Evolutionary conservation across 2,797 vertebrate genomes (phyloP).

Genomic region (Arnoldichthys spilopterus): DNA sequence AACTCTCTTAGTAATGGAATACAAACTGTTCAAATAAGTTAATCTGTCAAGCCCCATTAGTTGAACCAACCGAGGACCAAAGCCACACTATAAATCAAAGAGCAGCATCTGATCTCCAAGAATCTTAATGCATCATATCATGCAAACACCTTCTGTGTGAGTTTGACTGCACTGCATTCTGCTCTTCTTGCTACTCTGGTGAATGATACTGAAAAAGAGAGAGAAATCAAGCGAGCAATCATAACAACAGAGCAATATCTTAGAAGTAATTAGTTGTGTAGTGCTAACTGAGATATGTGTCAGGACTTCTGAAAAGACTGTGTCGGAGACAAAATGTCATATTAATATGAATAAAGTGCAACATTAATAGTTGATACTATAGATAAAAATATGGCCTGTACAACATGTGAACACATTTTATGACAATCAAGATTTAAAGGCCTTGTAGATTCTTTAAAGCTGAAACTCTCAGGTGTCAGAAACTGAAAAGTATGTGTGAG

Average conservation of each 20-base stretch:
- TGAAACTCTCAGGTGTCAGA: background rate
- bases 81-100: conserved; percentile 61
- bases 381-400: background rate
- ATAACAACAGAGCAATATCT: conserved; percentile 18
- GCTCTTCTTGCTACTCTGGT: conserved; percentile 15
- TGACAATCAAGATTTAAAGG: background rate
- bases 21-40: conserved; percentile 52
- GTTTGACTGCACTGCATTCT: conserved; percentile 33
- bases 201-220: conserved; percentile 24
- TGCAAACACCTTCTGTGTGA: conserved; percentile 53
- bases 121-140: conserved; percentile 57
- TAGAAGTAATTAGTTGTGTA: conserved; percentile 21
- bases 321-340: background rate
- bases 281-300: background rate
- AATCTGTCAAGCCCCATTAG: conserved; percentile 55
- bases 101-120: conserved; percentile 53
- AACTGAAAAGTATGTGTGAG: background rate
- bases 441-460: background rate
- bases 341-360: background rate
- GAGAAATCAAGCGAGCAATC: conserved; percentile 16
- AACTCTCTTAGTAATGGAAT: conserved; percentile 50
- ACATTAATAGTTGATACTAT: background rate
- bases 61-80: conserved; percentile 49
- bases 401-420: background rate
- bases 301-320: background rate